These are phyloP conservation scores for Troides oblongomaculatus DNA, from an alignment of 2,888 invertebrate genomes.

Conservation along the genomic window DNA sequence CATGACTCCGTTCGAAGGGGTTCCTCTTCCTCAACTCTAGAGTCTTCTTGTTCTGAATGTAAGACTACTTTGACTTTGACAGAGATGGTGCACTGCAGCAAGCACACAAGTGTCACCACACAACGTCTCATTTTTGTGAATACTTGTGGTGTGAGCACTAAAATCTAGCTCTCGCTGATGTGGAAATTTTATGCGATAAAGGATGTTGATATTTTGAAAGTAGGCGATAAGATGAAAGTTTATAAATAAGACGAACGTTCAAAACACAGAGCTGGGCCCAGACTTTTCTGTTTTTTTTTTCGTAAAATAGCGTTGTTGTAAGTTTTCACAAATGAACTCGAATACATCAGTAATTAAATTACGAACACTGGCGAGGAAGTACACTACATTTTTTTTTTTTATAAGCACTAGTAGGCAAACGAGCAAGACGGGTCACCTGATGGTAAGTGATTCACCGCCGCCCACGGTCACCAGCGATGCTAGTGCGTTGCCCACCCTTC, in stretches of 20 bases:
- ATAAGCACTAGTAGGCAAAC: no score
- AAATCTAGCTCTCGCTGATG: constrained; percentile 5
- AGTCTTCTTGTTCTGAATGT: constrained; percentile 67
- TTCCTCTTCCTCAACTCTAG: constrained; percentile 59
- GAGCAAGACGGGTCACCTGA: no score
- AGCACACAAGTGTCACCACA: constrained; percentile 38
- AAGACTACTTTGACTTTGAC: constrained; percentile 71
- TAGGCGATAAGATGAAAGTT: constrained; percentile 56
- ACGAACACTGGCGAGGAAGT: background rate
- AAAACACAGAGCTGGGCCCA: constrained; percentile 26
- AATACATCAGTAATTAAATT: background rate
- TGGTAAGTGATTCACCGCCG: no score
- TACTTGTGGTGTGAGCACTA: constrained; percentile 22
- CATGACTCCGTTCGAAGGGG: constrained; percentile 44
- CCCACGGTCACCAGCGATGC: no score
- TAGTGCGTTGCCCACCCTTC: no score
- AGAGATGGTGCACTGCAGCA: constrained; percentile 47
- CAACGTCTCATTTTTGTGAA: constrained; percentile 46
- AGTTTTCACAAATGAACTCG: background rate
- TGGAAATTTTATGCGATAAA: constrained; percentile 11
- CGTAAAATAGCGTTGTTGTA: background rate
- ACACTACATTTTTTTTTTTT: background rate
- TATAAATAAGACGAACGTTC: constrained; percentile 48
- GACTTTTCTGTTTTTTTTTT: background rate
- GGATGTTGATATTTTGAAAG: constrained; percentile 23